Percentiles rank a stretch among this genome's conserved stretches.
Conservation (phyloP, 2,888 invertebrate genomes). For the Netelia virgata region DNA sequence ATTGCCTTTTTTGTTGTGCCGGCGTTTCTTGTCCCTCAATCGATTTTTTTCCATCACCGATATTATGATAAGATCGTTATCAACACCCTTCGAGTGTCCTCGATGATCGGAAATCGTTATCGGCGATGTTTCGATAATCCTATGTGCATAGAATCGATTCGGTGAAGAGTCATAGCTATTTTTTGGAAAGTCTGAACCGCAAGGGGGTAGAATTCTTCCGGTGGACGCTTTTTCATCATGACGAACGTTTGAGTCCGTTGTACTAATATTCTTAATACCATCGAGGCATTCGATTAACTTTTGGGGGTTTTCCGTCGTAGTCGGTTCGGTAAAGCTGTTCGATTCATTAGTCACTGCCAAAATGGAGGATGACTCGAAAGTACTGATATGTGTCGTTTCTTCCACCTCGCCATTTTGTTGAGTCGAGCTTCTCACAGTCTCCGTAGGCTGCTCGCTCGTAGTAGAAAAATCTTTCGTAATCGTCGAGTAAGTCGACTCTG, state of each 20-base stretch:
- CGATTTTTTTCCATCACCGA: slow-evolving; percentile 56
- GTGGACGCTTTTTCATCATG: slow-evolving; percentile 18
- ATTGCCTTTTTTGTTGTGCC: background rate
- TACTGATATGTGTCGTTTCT: background rate
- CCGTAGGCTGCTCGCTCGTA: background rate
- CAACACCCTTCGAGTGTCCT: background rate
- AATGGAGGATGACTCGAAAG: background rate
- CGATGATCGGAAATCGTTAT: slow-evolving; percentile 1
- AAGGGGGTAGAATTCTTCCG: slow-evolving; percentile 60
- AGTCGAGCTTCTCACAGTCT: background rate
- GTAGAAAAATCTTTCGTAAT: background rate
- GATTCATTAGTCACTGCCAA: background rate
- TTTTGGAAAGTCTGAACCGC: slow-evolving; percentile 14
- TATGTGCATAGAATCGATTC: background rate
- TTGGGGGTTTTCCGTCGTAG: background rate
- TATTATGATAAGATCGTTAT: slow-evolving; percentile 53
- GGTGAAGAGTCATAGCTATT: background rate
- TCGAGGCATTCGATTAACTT: background rate
- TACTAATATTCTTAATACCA: background rate
- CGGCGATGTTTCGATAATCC: background rate
- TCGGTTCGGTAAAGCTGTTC: background rate
- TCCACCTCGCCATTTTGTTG: slow-evolving; percentile 1
- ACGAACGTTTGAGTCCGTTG: background rate
- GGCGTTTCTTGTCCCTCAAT: slow-evolving; percentile 18
- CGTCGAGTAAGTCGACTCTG: slow-evolving; percentile 8